Evolutionary conservation across 1,140 invertebrate genomes (phyloP), one percentile per base, ranked within the genome.

Genomic region (Diprion similis): DNA sequence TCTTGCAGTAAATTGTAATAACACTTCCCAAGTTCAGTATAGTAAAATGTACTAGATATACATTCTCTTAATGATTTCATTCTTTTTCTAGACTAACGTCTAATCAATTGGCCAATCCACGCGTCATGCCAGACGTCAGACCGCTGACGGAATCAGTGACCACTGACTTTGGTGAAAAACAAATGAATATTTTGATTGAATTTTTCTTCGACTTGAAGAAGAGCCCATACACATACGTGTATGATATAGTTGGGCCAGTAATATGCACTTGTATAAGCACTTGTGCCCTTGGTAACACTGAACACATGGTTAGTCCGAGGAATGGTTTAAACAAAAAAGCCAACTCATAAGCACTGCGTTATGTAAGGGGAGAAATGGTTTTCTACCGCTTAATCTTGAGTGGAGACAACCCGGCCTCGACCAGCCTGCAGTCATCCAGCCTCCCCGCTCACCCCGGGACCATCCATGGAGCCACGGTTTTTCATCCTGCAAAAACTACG

Each of bases 281-380:
- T 59, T 59, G 9, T 59, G 51, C n/a, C 51, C 51, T 59, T 59
- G 51, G 51, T 59, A 59, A 59, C 51, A 59, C 51, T 59, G 51
- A 59, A 59, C 51, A 59, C 51, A 59, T 59, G 24, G 51, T 59
- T 59, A 59, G 51, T 59, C 51, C 51, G 51, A 59, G 51, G 51
- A 59, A 59, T 59, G 51, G 51, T 9, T 59, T 59, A 0, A 17
- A 59, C 51, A 59, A 59, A 37, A 37, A 37, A 37, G 24, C 24
- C 24, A 37, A 37, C 24, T 59, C 51, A 59, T 59, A 59, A 59
- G 51, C 51, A 59, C 51, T 59, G 51, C 11, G 51, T 59, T 59
- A 59, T 59, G 51, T 59, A 59, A 59, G 51, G 51, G 51, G 9
- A 59, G 51, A 59, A 59, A 59, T 17, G 51, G 51, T 59, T 17